These are phyloP conservation scores for Chondrilla cf. caribensis DNA, from an alignment of 37 sponge, comb jelly and placozoan genomes.

Conservation along the genomic window DNA sequence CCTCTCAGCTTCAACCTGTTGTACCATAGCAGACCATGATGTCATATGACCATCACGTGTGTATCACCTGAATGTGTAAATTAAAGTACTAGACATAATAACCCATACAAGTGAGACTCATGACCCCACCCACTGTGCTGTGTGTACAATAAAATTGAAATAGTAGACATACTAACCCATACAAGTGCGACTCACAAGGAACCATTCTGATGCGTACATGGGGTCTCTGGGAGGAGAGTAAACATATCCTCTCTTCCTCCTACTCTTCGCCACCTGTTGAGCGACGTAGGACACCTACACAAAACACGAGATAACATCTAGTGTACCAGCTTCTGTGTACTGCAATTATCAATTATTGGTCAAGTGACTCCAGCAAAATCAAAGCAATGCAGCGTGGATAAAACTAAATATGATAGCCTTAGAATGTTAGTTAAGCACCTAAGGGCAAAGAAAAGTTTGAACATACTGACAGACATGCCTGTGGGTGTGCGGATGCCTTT, in stretches of 20 bases:
- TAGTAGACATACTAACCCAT: too few species aligned
- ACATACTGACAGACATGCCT: too few species aligned
- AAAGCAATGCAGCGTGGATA: too few species aligned
- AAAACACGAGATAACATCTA: neutral
- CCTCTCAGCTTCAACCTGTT: conserved; percentile 95
- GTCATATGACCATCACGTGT: neutral
- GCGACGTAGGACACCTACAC: conserved; percentile 72
- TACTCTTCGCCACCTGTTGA: conserved; percentile 68
- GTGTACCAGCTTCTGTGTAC: neutral
- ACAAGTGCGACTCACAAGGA: conserved; percentile 76
- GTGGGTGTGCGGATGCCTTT: too few species aligned
- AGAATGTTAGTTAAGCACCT: too few species aligned
- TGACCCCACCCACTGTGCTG: too few species aligned
- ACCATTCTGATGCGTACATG: conserved; percentile 93
- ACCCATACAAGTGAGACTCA: too few species aligned
- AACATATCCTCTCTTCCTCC: conserved; percentile 56
- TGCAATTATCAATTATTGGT: too few species aligned
- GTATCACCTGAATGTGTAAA: conserved; percentile 94
- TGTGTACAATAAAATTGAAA: too few species aligned
- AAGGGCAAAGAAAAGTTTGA: too few species aligned
- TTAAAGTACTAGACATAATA: neutral
- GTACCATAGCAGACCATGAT: neutral
- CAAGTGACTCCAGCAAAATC: too few species aligned
- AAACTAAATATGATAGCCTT: too few species aligned
- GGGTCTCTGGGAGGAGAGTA: conserved; percentile 74